Evolutionary conservation across 2,113 vertebrate genomes (phyloP), one percentile per base, ranked within the genome.

Genomic region (Ptilonorhynchus violaceus): DNA sequence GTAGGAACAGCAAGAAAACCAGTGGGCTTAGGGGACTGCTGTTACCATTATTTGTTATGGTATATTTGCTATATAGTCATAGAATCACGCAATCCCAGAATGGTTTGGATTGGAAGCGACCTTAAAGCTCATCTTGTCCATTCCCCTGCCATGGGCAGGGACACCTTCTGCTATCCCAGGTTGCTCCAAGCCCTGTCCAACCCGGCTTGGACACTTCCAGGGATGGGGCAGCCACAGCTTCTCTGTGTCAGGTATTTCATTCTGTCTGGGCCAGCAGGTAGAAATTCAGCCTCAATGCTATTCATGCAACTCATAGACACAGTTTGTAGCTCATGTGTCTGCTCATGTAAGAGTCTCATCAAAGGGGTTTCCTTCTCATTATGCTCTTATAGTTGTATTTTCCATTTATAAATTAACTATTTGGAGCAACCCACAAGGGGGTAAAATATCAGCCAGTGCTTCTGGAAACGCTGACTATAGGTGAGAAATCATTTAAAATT

Each of bases 141-240:
- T 17, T 10, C 23, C 33, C 27, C 59, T 66, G 68, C 33, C 68
- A 24, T 2, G 2, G 53, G 19, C 33, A 46, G 28, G 19, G 16
- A 46, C 39, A n/a, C 15, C 28, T 89, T 0, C 33, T 77, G 14
- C 44, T 11, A 1, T 0, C n/a, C n/a, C 39, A 53, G 78, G 28
- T 0, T 60, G 39, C 39, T 75, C 47, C 60, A 8, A 64, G 33
- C 18, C 52, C 23, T 0, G 1, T 28, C 44, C 69, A 74, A 1
- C 16, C 39, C 31, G n/a, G 30, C 47, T 41, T 3, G 39, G 11
- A 0, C 70, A 41, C 30, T 69, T 0, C 30, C 70, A 55, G n/a
- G 41, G 41, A 47, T 31, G 53, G 28, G n/a, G 16, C 39, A 89
- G 56, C n/a, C 74, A 39, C 23, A 59, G 63, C 63, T 69, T 4